Evolutionary conservation across 2,888 invertebrate genomes (phyloP).

Genomic region (Stenolophus ochropezus): DNA sequence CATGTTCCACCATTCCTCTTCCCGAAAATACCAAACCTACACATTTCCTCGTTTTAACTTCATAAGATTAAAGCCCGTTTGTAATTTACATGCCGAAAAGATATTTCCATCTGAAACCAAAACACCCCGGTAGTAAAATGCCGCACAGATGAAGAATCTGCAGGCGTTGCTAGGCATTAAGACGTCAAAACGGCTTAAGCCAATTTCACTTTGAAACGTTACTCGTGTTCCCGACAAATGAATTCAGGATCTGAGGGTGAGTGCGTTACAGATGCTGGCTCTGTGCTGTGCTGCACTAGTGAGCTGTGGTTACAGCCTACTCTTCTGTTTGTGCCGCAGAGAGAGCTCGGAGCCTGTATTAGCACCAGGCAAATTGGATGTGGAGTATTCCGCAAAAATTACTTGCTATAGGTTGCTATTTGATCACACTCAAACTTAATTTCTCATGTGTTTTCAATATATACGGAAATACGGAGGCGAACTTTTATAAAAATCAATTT

Average conservation of each 20-base stretch:
- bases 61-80: too few species aligned
- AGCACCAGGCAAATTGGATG: neutral
- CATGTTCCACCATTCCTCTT: too few species aligned
- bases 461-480: too few species aligned
- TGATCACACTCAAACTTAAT: too few species aligned
- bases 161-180: slow-evolving; percentile 49
- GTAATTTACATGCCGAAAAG: neutral
- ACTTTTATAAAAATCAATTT: too few species aligned
- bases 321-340: slow-evolving; percentile 2
- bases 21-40: too few species aligned
- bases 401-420: too few species aligned
- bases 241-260: slow-evolving; percentile 42
- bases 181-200: slow-evolving; percentile 57
- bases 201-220: slow-evolving; percentile 57
- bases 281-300: neutral
- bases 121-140: neutral
- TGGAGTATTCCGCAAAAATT: neutral
- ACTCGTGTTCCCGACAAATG: slow-evolving; percentile 55
- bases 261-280: neutral
- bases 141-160: slow-evolving; percentile 14
- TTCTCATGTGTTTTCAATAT: too few species aligned
- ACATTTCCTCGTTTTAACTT: too few species aligned
- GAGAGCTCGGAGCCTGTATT: neutral
- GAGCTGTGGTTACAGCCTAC: neutral
- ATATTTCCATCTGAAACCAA: slow-evolving; percentile 7